Percentiles rank a stretch among this genome's conserved stretches.
phyloP scores from a whole-genome alignment of 2,113 vertebrate species.

The Telmatochromis sp. region DNA sequence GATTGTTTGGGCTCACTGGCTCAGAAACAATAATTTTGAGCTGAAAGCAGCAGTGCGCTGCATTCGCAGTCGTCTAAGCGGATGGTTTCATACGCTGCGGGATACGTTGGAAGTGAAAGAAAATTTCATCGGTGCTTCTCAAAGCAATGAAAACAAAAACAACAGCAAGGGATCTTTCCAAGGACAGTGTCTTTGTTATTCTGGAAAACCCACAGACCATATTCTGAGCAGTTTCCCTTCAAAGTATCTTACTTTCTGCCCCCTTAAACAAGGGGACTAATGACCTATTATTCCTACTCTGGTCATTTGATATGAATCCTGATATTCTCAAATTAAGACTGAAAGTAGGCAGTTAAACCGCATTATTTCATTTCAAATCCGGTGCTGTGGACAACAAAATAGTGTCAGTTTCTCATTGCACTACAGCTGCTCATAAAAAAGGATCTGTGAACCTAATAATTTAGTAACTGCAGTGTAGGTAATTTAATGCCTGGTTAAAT shows the following conservation, averaged over 20 bases:
- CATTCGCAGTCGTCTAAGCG: background rate
- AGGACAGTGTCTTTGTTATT: background rate
- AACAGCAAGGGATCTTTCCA: background rate
- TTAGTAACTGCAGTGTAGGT: background rate
- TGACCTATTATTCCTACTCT: background rate
- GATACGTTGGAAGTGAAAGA: background rate
- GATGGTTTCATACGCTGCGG: background rate
- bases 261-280: background rate
- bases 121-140: background rate
- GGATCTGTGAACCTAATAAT: background rate
- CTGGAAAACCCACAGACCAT: background rate
- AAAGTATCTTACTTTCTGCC: background rate
- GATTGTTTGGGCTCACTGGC: background rate
- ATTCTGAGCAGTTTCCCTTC: background rate
- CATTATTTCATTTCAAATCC: background rate
- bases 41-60: background rate
- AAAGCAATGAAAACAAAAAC: background rate
- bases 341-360: background rate
- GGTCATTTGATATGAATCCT: background rate
- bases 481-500: background rate
- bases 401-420: background rate
- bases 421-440: background rate
- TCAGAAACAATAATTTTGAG: background rate
- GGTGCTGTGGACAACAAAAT: background rate
- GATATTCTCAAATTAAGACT: background rate